Percentiles rank a stretch among this genome's conserved stretches.
These are phyloP conservation scores for Ericerus pela DNA, from an alignment of 1,140 invertebrate genomes.

Conservation along the genomic window DNA sequence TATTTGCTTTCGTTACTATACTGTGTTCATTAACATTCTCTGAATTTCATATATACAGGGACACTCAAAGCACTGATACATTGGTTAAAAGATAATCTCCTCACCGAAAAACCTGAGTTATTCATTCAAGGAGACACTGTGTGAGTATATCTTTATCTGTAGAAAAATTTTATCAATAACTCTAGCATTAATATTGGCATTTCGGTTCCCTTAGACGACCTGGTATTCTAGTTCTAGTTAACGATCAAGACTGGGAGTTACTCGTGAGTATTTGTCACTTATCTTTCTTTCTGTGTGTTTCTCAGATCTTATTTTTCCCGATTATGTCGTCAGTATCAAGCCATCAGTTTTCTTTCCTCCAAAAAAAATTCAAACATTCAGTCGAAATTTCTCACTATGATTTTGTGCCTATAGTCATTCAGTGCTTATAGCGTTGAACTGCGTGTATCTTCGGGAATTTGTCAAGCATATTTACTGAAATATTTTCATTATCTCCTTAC, in stretches of 20 bases:
- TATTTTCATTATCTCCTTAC: too few species aligned
- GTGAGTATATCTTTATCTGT: slow-evolving; percentile 36
- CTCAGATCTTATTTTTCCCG: too few species aligned
- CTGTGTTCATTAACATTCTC: background rate
- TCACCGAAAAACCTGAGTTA: slow-evolving; percentile 74
- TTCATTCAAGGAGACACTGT: slow-evolving; percentile 71
- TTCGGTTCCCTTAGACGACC: slow-evolving; percentile 48
- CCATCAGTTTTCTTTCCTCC: too few species aligned
- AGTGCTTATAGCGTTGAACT: too few species aligned
- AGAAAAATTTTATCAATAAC: slow-evolving; percentile 16
- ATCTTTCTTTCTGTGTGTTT: too few species aligned
- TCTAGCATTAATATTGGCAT: slow-evolving; percentile 16
- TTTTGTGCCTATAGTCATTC: too few species aligned
- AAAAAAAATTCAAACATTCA: too few species aligned
- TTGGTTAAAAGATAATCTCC: slow-evolving; percentile 72
- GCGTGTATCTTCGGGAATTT: too few species aligned
- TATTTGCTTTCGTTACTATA: background rate
- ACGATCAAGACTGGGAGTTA: slow-evolving; percentile 87
- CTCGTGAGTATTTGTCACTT: too few species aligned
- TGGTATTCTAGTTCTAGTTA: slow-evolving; percentile 81
- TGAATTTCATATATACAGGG: slow-evolving; percentile 39
- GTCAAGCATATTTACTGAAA: too few species aligned
- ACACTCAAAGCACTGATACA: slow-evolving; percentile 52
- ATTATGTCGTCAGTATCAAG: too few species aligned
- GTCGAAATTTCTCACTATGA: too few species aligned